Base-by-base conservation (phyloP, 1,140 invertebrate genomes). In the Leptopilina boulardi region DNA sequence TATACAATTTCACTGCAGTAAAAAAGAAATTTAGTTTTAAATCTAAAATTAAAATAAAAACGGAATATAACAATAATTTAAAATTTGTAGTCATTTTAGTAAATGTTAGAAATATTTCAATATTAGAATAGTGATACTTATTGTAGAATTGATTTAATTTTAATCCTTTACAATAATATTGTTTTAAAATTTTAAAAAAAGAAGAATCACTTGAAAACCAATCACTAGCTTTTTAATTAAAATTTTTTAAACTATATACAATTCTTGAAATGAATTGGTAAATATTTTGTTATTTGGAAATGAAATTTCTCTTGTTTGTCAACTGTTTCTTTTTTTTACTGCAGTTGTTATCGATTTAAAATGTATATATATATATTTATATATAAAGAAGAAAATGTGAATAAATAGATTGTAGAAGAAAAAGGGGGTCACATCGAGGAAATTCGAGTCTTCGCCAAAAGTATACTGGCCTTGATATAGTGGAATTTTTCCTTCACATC, bases 401-500 rank as follows among this genome's bases (percentile, higher is more conserved):
- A 66, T 26, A 66, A 66, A 66, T 13, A 34, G 23, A 30, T 66
- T 30, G 59, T 30, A 30, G 21, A 23, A 38, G 34, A 38, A 38
- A 34, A 66, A 66, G 26, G 59, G 59, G 59, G 59, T 66, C 59
- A 66, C 59, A 66, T 66, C 59, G 59, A 66, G 59, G 59, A 30
- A 66, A n/a, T 66, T 66, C 59, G 59, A 66, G 13, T 42, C 75
- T 42, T 47, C 30, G 41, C 74, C 54, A 59, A 34, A 41, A 19
- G 66, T 70, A 44, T 76, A 76, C 66, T 76, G 38, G 56, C 38
- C 23, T 70, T 76, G 74, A 76, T 76, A 44, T 71, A 71, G n/a
- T 42, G 30, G 42, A 70, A 76, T 47, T 70, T 76, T 47, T 70
- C 19, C 59, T 38, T 21, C 26, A 26, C 59, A 13, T 66, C 59